Base-by-base conservation (phyloP, 2,113 vertebrate species). In the Symphodus melops region DNA sequence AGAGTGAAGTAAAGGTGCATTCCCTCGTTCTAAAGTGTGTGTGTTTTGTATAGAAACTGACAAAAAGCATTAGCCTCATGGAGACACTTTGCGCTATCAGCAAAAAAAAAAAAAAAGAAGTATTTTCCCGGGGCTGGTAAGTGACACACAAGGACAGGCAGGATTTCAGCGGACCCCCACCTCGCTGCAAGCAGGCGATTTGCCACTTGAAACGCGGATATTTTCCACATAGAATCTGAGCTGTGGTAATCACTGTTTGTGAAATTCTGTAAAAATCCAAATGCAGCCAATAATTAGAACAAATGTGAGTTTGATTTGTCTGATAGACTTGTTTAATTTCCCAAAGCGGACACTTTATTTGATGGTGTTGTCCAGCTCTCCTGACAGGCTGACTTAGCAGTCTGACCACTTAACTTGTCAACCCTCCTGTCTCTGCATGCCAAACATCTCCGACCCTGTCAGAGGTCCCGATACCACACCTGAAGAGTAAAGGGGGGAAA, bases 61-160 rank as follows among this genome's bases (percentile, higher is more conserved):
- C 91, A 93, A 77, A 76, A 90, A 88, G 80, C 68, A 72, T 92
- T 84, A 92, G 81, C 86, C 60, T 91, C 89, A 92, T 80, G 57
- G 71, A 87, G 89, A 88, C 89, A 89, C 82, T 88, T 84, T 88
- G 89, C 44, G 85, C 86, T 86, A 86, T 92, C 88, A 90, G 89
- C 89, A 84, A 69, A 82, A 75, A 73, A 67, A 54, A n/a, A 39
- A 72, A 75, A 66, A 44, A 52, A 62, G 49, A 68, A 65, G 51
- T 65, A 9, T 82, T 88, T 87, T 86, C 86, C 82, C 63, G 78
- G 75, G 77, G 92, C 81, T 88, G 81, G 70, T 86, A 88, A 91
- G 84, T 86, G 80, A 89, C 91, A 87, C 86, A 91, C 84, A 91
- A 89, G 87, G 88, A 85, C 83, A 82, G 76, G 63, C 75, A 74